These are phyloP conservation scores for Tragelaphus strepsiceros DNA, from an alignment of 2,113 vertebrate species.

Conservation along the genomic window DNA sequence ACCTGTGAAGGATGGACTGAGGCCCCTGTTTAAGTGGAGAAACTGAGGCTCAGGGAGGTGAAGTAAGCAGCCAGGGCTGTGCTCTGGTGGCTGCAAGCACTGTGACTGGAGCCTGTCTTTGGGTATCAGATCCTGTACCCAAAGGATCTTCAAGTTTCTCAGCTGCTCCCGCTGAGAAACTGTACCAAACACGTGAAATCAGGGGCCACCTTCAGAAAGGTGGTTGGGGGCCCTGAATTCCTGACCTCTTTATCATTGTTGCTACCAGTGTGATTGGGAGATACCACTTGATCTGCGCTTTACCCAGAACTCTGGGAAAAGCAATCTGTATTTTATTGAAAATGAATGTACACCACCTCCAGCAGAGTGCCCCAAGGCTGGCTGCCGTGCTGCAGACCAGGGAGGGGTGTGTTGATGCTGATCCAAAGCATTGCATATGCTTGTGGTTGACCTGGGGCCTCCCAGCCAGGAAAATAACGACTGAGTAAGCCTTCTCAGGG, in stretches of 20 bases:
- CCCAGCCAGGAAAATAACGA: neutral
- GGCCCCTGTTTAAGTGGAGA: neutral
- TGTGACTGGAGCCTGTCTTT: neutral
- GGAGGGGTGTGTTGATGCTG: neutral
- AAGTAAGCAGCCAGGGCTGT: too few species aligned
- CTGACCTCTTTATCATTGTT: neutral
- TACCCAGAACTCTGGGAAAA: neutral
- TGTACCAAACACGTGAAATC: neutral
- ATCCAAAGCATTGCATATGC: neutral
- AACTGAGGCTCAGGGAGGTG: neutral
- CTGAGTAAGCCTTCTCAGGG: neutral
- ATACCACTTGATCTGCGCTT: neutral
- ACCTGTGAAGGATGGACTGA: neutral
- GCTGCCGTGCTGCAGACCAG: neutral
- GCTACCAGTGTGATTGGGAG: neutral
- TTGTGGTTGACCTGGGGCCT: neutral
- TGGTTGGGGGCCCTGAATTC: neutral
- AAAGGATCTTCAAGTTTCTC: neutral
- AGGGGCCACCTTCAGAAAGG: neutral
- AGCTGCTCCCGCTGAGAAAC: neutral
- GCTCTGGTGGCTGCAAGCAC: neutral
- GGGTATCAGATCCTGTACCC: neutral
- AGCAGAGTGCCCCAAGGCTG: neutral
- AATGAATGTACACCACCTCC: neutral
- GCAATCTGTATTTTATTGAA: neutral